These are phyloP conservation scores for Furnarius figulus DNA, from an alignment of 2,113 vertebrate species.

Conservation along the genomic window DNA sequence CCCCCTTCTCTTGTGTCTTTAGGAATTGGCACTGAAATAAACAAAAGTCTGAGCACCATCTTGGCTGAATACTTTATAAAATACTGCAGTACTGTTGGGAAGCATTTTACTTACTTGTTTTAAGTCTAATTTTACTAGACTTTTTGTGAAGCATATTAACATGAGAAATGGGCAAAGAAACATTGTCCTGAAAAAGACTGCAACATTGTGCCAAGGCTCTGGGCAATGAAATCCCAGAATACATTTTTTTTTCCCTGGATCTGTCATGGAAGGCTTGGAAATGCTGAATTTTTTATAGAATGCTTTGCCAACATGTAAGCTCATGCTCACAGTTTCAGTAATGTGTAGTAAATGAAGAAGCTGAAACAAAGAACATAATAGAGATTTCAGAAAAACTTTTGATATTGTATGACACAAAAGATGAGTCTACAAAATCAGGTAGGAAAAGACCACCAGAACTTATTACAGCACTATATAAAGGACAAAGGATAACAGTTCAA, in stretches of 20 bases:
- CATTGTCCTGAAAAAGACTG: not conserved
- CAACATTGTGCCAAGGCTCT: not conserved
- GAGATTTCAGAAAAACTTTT: constrained; percentile 26
- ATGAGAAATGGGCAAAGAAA: not conserved
- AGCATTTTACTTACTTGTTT: not conserved
- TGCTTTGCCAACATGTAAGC: not conserved
- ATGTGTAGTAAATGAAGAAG: constrained; percentile 5
- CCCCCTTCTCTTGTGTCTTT: not conserved
- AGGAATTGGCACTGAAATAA: not conserved
- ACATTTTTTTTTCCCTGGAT: not conserved
- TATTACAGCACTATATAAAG: not conserved
- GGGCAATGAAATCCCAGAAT: not conserved
- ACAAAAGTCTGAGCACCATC: not conserved
- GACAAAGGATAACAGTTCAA: not conserved
- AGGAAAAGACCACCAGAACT: not conserved
- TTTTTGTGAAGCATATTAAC: not conserved
- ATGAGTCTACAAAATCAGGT: constrained; percentile 20
- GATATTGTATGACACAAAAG: not conserved
- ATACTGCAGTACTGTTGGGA: not conserved
- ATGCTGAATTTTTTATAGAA: not conserved
- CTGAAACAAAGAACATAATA: not conserved
- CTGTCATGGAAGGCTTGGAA: not conserved
- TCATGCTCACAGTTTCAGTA: constrained; percentile 2
- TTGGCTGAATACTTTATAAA: not conserved
- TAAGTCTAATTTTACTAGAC: not conserved